Base-by-base conservation (phyloP, 2,888 invertebrate species). In the Coenonympha arcania region DNA sequence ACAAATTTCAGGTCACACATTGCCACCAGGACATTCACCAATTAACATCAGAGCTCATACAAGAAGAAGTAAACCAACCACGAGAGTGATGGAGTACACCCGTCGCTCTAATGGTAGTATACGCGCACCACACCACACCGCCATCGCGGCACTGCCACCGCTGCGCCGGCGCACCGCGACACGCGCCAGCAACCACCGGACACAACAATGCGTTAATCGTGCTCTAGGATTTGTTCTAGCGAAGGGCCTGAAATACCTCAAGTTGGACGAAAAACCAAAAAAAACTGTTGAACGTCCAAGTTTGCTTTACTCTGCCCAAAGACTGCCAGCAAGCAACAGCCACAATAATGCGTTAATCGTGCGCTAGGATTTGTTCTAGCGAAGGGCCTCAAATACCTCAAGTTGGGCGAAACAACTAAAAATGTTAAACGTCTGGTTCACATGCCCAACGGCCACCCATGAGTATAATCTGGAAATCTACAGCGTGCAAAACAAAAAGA, bases 71-170 rank as follows among this genome's bases (percentile, higher is more conserved):
- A 18, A 65, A 83, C 82, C 62, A 69, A 86, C 85, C 85, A 86
- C 86, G 39, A 85, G 66, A 16, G 81, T 85, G 62, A 86, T 72
- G 59, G 84, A 83, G 68, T 84, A 86, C 54, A 86, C 83, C 59
- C 86, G 76, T 52, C 86, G 73, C 61, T 85, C 78, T 52, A 86
- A 74, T 63, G 86, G 86, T 63, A 77, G 69, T 48, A 86, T 76
- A 69, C 85, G 85, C 71, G 85, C 86, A 68, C 86, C 86, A 76
- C 85, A 86, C 85, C 85, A 86, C 68, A 86, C 86, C 69, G 86
- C 82, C 86, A 85, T 85, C 60, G 78, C 81, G 76, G 81, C 71
- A 84, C 82, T 82, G 57, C 67, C 11, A 19, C 66, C 28, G 11
- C 28, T 33, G 65, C 45, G 50, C 50, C 36, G 19, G 60, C 56